Conservation (phyloP, 1,140 invertebrate species). For the Diachasmimorpha longicaudata region DNA sequence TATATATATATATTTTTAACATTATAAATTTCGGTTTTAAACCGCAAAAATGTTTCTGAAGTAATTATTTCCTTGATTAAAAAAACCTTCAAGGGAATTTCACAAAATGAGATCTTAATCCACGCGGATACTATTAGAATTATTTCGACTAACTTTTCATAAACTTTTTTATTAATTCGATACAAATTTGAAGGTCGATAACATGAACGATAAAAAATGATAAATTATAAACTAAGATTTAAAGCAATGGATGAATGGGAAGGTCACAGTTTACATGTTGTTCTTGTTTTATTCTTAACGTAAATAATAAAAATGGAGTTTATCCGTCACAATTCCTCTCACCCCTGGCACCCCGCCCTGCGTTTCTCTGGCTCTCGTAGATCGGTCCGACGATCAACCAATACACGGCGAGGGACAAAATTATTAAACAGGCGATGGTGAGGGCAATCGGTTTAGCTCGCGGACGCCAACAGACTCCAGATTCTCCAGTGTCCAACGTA, state of each 20-base stretch:
- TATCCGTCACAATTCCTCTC: conserved; percentile 20
- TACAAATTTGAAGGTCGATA: not conserved
- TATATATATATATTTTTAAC: no score
- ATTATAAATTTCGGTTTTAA: no score
- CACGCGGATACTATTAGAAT: no score
- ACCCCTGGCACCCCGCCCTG: not conserved
- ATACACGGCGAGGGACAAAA: conserved; percentile 36
- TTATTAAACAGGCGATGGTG: conserved; percentile 29
- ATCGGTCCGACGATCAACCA: conserved; percentile 41
- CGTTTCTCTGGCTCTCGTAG: conserved; percentile 26
- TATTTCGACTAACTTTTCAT: no score
- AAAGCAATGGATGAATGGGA: no score
- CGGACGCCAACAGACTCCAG: conserved; percentile 29
- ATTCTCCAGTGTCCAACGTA: conserved; percentile 5
- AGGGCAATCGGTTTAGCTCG: conserved; percentile 31
- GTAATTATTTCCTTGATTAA: no score
- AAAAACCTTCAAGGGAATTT: not conserved
- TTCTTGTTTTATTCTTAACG: no score
- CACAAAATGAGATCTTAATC: no score
- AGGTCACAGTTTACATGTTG: no score
- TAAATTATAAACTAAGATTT: no score
- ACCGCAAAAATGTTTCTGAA: no score
- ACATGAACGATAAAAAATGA: no score
- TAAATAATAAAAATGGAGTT: not conserved
- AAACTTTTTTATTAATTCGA: not conserved